Conservation (phyloP, 2,113 vertebrate species). For the Danionella cerebrum region DNA sequence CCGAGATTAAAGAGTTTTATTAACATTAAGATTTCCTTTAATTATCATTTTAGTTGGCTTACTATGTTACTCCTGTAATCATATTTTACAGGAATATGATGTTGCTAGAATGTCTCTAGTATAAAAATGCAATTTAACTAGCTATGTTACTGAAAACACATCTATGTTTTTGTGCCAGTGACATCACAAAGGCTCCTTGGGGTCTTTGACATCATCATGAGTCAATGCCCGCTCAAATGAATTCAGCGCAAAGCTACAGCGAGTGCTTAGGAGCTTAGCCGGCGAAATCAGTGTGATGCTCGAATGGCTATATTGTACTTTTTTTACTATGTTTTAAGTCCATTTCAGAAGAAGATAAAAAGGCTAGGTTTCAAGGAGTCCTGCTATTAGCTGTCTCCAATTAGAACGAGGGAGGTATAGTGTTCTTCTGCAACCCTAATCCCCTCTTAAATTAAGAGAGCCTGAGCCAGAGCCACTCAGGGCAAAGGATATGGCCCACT, state of each 20-base stretch:
- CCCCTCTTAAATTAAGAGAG: constrained; percentile 54
- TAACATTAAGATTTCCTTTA: no score
- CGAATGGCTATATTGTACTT: constrained; percentile 14
- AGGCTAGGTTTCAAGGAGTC: constrained; percentile 24
- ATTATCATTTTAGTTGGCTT: no score
- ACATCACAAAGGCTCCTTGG: not conserved
- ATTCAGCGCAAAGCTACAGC: not conserved
- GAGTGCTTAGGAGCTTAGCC: not conserved
- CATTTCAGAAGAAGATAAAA: constrained; percentile 32
- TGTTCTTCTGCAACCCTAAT: constrained; percentile 49
- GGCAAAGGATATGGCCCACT: constrained; percentile 47
- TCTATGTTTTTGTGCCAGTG: not conserved
- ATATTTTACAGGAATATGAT: no score
- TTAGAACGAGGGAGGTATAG: constrained; percentile 51
- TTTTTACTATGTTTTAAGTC: constrained; percentile 27
- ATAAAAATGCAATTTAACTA: not conserved
- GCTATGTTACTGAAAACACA: no score
- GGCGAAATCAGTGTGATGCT: not conserved
- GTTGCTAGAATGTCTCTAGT: no score
- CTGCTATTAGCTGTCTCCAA: constrained; percentile 57
- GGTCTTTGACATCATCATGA: constrained; percentile 11
- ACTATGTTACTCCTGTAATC: no score
- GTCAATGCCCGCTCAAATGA: not conserved
- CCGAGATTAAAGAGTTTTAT: no score
- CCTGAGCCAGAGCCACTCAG: constrained; percentile 34